phyloP scores from a whole-genome alignment of 1,140 invertebrate genomes.

The Acromyrmex heyeri region DNA sequence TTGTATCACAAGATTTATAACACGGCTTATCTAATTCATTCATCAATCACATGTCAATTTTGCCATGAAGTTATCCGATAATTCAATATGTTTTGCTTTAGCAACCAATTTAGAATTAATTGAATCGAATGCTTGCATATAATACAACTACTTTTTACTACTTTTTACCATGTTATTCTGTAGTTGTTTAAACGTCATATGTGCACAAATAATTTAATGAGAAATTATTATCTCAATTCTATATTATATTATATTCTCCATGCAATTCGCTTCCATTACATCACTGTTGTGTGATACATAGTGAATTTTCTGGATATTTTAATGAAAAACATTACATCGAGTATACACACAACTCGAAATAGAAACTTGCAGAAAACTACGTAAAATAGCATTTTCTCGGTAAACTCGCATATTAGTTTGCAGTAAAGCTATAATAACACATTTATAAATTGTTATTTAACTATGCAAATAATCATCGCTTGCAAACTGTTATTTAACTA shows the following conservation, averaged over 20 bases:
- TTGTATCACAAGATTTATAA: constrained; percentile 34
- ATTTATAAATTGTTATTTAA: constrained; percentile 18
- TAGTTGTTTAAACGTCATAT: constrained; percentile 8
- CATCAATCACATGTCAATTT: constrained; percentile 41
- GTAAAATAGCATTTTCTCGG: constrained; percentile 13
- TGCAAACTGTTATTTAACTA: constrained; percentile 12
- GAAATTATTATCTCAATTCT: constrained; percentile 38
- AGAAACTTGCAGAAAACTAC: constrained; percentile 32
- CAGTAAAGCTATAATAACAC: neutral
- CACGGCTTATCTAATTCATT: constrained; percentile 26
- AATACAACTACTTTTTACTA: neutral
- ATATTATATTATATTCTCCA: constrained; percentile 12
- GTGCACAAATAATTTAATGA: constrained; percentile 19
- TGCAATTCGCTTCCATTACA: neutral
- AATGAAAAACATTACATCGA: constrained; percentile 32
- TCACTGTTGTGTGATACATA: constrained; percentile 38
- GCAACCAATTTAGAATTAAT: neutral
- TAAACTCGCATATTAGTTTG: neutral
- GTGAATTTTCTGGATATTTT: constrained; percentile 35
- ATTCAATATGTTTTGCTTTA: constrained; percentile 10
- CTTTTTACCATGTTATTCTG: no score
- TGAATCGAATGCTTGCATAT: constrained; percentile 12
- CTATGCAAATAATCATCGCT: neutral
- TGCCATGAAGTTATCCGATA: neutral
- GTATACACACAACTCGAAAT: constrained; percentile 34